Evolutionary conservation across 2,888 invertebrate species (phyloP).

Genomic region (Drosophila percnosoma): DNA sequence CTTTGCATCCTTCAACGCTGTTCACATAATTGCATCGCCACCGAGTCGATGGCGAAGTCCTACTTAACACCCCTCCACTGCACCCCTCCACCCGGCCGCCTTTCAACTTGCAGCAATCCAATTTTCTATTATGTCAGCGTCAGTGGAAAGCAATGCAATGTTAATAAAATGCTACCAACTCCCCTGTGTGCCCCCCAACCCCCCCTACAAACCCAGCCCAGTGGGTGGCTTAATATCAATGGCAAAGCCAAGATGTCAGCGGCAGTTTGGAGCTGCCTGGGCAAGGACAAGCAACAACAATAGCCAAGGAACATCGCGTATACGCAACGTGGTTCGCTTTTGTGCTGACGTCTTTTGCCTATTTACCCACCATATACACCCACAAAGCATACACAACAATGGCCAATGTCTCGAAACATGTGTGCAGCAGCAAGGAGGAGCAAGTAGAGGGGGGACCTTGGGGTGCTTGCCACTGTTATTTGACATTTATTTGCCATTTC

Average conservation of each 20-base stretch:
- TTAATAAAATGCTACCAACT: slow-evolving; percentile 63
- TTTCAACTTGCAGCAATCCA: slow-evolving; percentile 66
- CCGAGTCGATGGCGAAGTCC: neutral
- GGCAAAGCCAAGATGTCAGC: slow-evolving; percentile 65
- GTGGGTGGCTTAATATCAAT: slow-evolving; percentile 46
- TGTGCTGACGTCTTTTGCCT: slow-evolving; percentile 64
- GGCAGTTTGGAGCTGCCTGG: slow-evolving; percentile 27
- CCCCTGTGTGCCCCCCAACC: too few relatives aligned
- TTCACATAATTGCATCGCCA: slow-evolving; percentile 72
- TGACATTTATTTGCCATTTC: slow-evolving; percentile 81
- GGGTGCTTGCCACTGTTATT: slow-evolving; percentile 62
- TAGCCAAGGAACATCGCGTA: slow-evolving; percentile 47
- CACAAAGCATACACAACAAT: slow-evolving; percentile 49
- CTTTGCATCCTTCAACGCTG: slow-evolving; percentile 67
- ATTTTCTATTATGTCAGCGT: slow-evolving; percentile 75
- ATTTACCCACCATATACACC: slow-evolving; percentile 43
- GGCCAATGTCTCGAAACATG: slow-evolving; percentile 58
- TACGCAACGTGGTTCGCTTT: slow-evolving; percentile 75
- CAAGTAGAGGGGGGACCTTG: neutral
- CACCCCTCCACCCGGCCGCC: neutral
- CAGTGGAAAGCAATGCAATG: slow-evolving; percentile 75
- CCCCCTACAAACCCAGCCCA: too few relatives aligned
- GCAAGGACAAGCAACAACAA: neutral
- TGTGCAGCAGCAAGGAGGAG: slow-evolving; percentile 20
- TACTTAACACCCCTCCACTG: neutral